Evolutionary conservation across 1,140 invertebrate genomes (phyloP), one percentile per base, ranked within the genome.

Genomic region (Colletes latitarsis): DNA sequence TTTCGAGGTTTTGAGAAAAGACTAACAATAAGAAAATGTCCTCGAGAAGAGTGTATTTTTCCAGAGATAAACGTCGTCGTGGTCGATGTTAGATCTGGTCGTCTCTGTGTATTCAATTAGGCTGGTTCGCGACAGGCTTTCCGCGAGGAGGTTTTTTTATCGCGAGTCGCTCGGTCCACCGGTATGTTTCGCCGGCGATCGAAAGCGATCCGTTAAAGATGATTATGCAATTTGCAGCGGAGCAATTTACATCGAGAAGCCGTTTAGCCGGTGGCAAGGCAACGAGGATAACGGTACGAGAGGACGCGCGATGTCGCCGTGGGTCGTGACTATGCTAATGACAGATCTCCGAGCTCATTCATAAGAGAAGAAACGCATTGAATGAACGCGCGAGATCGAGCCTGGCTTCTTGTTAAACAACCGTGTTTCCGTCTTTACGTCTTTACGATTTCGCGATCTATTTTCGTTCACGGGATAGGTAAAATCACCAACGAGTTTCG

Each of bases 291-390:
- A 87, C 85, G 85, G 85, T 68, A 86, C 67, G 76, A 1, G 84
- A 83, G 81, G 84, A 86, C 84, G 84, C 81, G 81, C 84, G 81
- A 60, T 87, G 85, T 87, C 85, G 84, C 85, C 84, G 84, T 70
- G 69, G 85, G 84, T 87, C 85, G 81, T 87, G 84, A 77, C 85
- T 87, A 87, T 87, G 85, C 81, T 87, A 87, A 87, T 87, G 85
- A 86, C 84, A 62, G 76, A 87, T 87, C 81, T 64, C 58, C 68
- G 77, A 30, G 72, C 68, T 85, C 85, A 86, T 86, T 86, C 85
- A 86, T 86, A 83, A 86, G 69, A 74, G 62, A 68, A 57, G 63
- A 72, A 77, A 83, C 69, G 15, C 57, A 57, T 46, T 86, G 76
- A 86, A 86, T 86, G 84, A 77, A 60, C 63, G 19, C n/a, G 67